Evolutionary conservation across 2,113 vertebrate species (phyloP).

Genomic region (Rhinogobius similis): DNA sequence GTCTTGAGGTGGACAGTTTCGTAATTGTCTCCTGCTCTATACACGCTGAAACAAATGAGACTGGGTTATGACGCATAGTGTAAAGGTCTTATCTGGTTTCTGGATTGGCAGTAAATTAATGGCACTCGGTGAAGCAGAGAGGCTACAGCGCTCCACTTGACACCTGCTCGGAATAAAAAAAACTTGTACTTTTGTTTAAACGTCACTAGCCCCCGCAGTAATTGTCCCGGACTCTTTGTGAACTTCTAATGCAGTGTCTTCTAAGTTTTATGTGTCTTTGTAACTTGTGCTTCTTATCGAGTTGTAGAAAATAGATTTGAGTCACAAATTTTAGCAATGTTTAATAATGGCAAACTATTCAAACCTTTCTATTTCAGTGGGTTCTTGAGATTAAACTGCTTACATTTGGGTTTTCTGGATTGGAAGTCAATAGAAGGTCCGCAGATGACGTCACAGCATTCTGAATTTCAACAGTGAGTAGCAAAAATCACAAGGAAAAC

Average conservation of each 20-base stretch:
- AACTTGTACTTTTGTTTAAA: conserved; percentile 15
- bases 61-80: conserved; percentile 21
- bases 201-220: conserved; percentile 7
- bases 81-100: conserved; percentile 19
- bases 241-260: conserved; percentile 6
- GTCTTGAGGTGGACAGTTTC: conserved; percentile 17
- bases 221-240: not conserved
- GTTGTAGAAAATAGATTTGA: not conserved
- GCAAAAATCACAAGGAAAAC: too few relatives aligned
- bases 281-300: not conserved
- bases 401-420: too few relatives aligned
- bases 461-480: too few relatives aligned
- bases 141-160: conserved; percentile 15
- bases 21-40: conserved; percentile 40
- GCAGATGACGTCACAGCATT: too few relatives aligned
- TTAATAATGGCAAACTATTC: too few relatives aligned
- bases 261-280: not conserved
- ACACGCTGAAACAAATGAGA: conserved; percentile 32
- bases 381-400: too few relatives aligned
- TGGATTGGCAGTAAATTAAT: conserved; percentile 37
- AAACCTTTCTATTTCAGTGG: too few relatives aligned
- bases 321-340: not conserved
- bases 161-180: conserved; percentile 6
- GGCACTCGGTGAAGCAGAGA: conserved; percentile 17
- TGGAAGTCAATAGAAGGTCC: too few relatives aligned